Evolutionary conservation across 2,797 vertebrate species (phyloP).

Genomic region (Propithecus deckenii): DNA sequence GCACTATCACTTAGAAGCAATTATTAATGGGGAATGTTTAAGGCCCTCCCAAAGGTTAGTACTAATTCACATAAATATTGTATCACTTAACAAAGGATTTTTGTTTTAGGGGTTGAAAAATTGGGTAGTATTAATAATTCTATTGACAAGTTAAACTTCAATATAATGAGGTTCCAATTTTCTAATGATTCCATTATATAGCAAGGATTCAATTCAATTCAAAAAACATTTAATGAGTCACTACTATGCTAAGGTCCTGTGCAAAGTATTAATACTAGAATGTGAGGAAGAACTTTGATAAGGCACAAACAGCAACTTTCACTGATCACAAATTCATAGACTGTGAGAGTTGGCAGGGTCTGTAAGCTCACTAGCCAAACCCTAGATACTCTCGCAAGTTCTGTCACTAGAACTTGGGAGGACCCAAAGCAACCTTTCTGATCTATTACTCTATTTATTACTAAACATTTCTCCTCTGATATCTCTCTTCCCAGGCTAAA

Average conservation of each 20-base stretch:
- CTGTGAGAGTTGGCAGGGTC: neutral
- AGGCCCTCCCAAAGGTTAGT: constrained; percentile 39
- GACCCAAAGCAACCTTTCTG: neutral
- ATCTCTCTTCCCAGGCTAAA: neutral
- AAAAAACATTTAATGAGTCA: constrained; percentile 23
- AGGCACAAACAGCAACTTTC: neutral
- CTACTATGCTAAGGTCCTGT: neutral
- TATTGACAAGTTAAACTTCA: constrained; percentile 49
- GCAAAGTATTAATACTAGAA: neutral
- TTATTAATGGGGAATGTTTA: constrained; percentile 54
- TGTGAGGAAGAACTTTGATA: neutral
- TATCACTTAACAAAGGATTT: constrained; percentile 60
- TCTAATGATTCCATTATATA: constrained; percentile 44
- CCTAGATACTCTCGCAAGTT: neutral
- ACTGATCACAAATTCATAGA: neutral
- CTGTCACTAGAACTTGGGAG: neutral
- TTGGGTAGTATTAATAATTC: constrained; percentile 36
- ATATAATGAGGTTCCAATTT: constrained; percentile 45
- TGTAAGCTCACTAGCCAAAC: neutral
- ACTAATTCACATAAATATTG: constrained; percentile 76
- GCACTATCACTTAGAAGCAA: constrained; percentile 10
- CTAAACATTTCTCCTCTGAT: neutral
- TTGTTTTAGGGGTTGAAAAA: constrained; percentile 58
- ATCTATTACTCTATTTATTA: neutral
- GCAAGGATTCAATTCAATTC: constrained; percentile 5